These are phyloP conservation scores for Tragelaphus scriptus DNA, from an alignment of 2,113 vertebrate genomes.

Conservation along the genomic window DNA sequence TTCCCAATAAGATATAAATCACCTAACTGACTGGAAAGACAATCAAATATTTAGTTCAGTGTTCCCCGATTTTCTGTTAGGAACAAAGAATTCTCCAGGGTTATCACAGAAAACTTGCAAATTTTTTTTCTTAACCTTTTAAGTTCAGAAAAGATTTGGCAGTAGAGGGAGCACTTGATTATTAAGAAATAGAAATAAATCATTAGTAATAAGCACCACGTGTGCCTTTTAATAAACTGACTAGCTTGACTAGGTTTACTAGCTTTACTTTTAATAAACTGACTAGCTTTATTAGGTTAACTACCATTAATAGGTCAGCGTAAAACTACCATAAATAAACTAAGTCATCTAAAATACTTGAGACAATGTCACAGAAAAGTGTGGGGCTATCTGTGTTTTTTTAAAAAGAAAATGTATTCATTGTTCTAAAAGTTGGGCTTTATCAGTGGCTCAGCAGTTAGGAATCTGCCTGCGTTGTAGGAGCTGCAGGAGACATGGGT, in stretches of 20 bases:
- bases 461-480: background rate
- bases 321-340: background rate
- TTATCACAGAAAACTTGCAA: background rate
- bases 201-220: background rate
- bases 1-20: background rate
- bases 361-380: background rate
- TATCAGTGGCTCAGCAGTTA: background rate
- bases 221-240: background rate
- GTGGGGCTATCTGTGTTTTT: background rate
- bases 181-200: background rate
- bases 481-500: background rate
- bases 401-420: background rate
- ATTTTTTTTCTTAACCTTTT: background rate
- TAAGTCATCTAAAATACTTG: background rate
- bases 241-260: background rate
- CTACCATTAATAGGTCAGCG: background rate
- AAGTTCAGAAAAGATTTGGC: background rate
- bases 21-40: background rate
- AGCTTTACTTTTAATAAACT: background rate
- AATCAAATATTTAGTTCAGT: background rate
- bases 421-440: background rate
- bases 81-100: background rate
- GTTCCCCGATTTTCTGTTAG: background rate
- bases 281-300: background rate
- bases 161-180: background rate